Conservation (phyloP, 2,797 vertebrate species). For the Phaenicophaeus curvirostris region DNA sequence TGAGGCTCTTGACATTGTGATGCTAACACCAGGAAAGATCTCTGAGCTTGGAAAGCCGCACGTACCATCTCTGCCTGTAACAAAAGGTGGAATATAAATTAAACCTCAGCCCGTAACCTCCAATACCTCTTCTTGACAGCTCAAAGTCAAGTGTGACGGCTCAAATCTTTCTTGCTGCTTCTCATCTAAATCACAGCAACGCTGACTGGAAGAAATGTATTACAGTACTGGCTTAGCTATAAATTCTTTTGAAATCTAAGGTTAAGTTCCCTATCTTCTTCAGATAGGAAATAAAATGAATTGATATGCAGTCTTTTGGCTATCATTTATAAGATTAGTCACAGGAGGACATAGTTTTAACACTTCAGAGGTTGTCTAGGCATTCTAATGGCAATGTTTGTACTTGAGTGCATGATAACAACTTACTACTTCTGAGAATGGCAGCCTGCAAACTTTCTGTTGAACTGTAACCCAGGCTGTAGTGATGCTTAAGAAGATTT, state of each 20-base stretch:
- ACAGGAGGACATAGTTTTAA: not conserved
- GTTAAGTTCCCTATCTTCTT: not conserved
- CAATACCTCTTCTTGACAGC: not conserved
- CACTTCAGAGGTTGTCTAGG: not conserved
- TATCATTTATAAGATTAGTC: not conserved
- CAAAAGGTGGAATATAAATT: constrained; percentile 24
- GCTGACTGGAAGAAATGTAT: constrained; percentile 9
- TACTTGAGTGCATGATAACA: not conserved
- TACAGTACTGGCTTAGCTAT: not conserved
- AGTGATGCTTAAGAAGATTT: not conserved
- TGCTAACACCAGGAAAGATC: constrained; percentile 87
- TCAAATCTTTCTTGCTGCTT: constrained; percentile 24
- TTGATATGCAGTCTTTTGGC: not conserved
- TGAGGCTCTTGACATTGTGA: constrained; percentile 88
- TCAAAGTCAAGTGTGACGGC: constrained; percentile 45
- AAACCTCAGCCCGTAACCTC: constrained; percentile 21
- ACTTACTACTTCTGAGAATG: not conserved
- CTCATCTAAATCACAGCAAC: constrained; percentile 36
- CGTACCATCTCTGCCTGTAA: constrained; percentile 92
- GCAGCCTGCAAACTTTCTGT: not conserved
- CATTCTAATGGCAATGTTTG: not conserved
- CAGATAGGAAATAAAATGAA: not conserved
- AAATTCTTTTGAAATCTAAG: not conserved
- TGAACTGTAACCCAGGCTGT: not conserved
- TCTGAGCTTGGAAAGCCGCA: constrained; percentile 88